Evolutionary conservation across 2,113 vertebrate genomes (phyloP).

Genomic region (Noturus placidus): DNA sequence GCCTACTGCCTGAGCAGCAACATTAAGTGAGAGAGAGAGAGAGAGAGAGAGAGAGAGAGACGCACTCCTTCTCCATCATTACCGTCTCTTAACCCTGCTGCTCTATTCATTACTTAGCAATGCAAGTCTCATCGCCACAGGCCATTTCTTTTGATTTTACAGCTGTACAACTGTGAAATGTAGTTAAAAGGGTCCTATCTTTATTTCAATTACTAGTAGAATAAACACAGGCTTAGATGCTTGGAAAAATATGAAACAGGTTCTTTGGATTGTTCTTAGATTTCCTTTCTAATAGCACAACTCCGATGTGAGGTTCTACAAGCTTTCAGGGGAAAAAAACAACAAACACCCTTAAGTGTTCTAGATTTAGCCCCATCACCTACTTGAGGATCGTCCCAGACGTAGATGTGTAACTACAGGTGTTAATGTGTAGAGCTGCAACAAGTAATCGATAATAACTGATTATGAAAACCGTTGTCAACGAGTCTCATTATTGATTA

Average conservation of each 20-base stretch:
- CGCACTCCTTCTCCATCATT: neutral
- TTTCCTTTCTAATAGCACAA: neutral
- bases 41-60: neutral
- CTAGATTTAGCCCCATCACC: neutral
- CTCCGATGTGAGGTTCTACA: neutral
- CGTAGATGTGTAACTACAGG: neutral
- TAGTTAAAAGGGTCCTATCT: neutral
- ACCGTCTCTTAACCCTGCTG: neutral
- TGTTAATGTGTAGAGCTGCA: too few species aligned
- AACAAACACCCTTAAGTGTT: neutral
- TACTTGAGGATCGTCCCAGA: neutral
- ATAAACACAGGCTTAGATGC: neutral
- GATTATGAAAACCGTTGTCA: too few species aligned
- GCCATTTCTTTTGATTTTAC: conserved; percentile 24
- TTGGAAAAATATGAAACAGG: neutral
- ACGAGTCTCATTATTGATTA: too few species aligned
- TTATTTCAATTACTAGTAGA: neutral
- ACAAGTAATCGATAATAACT: too few species aligned
- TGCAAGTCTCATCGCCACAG: neutral
- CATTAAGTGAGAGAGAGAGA: neutral
- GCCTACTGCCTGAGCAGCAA: conserved; percentile 53
- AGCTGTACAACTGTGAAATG: conserved; percentile 18
- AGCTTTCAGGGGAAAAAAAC: neutral
- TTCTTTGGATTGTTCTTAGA: neutral
- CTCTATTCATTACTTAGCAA: conserved; percentile 17